Conservation (phyloP, 2,888 invertebrate genomes). For the Morinoia aosen region DNA sequence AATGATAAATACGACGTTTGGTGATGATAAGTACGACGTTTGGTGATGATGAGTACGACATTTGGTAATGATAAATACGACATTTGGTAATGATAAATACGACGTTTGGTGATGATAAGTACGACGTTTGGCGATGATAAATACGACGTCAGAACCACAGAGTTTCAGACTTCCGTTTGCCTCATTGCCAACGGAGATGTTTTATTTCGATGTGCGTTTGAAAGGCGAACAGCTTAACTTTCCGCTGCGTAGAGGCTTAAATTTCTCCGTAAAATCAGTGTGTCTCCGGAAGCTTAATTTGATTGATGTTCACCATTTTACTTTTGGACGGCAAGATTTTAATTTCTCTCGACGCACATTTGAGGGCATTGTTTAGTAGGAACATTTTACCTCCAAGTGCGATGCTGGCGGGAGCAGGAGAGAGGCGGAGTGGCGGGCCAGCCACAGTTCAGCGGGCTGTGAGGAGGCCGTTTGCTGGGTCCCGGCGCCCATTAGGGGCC, state of each 20-base stretch:
- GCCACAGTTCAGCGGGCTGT: background rate
- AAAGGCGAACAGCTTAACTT: background rate
- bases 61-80: too few species aligned
- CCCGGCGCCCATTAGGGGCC: background rate
- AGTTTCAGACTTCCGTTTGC: background rate
- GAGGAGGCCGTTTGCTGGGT: background rate
- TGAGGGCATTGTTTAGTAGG: background rate
- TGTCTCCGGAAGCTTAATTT: background rate
- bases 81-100: too few species aligned
- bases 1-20: too few species aligned
- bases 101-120: too few species aligned
- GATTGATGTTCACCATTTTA: background rate
- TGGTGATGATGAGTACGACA: too few species aligned
- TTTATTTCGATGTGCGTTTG: background rate
- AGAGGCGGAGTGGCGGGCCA: background rate
- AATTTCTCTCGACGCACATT: background rate
- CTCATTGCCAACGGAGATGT: background rate
- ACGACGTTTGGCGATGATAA: too few species aligned
- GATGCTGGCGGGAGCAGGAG: background rate
- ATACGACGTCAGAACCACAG: too few species aligned
- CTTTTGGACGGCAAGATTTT: background rate
- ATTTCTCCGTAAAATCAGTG: background rate
- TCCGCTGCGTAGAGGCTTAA: background rate
- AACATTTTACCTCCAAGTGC: background rate
- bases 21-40: too few species aligned